Percentiles rank a stretch among this genome's conserved stretches.
phyloP scores from a whole-genome alignment of 2,888 invertebrate species.

The Papilio demoleus region DNA sequence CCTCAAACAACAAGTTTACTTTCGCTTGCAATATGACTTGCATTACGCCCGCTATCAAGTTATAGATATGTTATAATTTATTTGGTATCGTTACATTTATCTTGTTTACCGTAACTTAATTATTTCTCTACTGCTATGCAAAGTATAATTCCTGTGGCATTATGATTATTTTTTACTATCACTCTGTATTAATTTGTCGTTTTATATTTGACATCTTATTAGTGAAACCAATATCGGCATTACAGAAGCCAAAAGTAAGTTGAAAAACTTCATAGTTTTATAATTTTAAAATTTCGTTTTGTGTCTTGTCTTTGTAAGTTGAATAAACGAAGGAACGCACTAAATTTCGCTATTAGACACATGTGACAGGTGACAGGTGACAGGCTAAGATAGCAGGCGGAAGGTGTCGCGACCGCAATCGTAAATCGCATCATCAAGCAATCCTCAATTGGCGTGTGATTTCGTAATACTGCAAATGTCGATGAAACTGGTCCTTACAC shows the following conservation, averaged over 20 bases:
- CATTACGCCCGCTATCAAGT: slow-evolving; percentile 11
- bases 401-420: slow-evolving; percentile 28
- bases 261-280: too few species aligned
- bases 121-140: background rate
- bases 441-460: slow-evolving; percentile 17
- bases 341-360: background rate
- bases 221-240: too few species aligned
- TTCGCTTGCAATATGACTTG: slow-evolving; percentile 38
- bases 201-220: background rate
- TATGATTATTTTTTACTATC: background rate
- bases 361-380: slow-evolving; percentile 26
- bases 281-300: background rate
- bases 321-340: background rate
- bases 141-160: background rate
- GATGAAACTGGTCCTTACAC: slow-evolving; percentile 8
- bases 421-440: slow-evolving; percentile 21
- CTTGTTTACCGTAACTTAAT: background rate
- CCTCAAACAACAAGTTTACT: slow-evolving; percentile 14
- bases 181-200: background rate
- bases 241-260: too few species aligned
- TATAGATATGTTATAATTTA: slow-evolving; percentile 19
- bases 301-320: background rate
- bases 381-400: slow-evolving; percentile 1
- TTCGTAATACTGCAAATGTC: slow-evolving; percentile 21
- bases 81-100: background rate